A percentile compares a stretch with the other conserved stretches of the same genome.
phyloP scores from a whole-genome alignment of 2,888 invertebrate genomes.

The Cordilura impudica region DNA sequence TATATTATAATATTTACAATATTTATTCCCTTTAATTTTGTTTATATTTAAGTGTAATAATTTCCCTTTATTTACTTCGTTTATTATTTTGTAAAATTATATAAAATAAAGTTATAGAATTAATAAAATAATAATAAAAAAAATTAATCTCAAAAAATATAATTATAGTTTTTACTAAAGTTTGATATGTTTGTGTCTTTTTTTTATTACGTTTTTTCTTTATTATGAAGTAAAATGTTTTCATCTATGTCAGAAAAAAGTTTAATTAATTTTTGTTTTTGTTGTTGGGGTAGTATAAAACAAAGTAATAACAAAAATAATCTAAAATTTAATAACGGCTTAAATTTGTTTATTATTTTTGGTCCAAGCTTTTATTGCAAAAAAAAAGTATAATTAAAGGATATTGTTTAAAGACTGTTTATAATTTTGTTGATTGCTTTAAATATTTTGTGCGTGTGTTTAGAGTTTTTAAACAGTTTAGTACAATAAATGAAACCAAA shows the following conservation, averaged over 20 bases:
- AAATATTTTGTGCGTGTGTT: conserved; percentile 20
- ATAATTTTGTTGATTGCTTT: conserved; percentile 27
- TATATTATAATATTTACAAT: conserved; percentile 31
- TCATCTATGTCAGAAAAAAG: neutral
- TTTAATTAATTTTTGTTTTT: neutral
- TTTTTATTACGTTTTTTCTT: neutral
- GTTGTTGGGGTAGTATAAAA: neutral
- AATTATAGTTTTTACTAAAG: conserved; percentile 36
- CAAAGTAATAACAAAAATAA: conserved; percentile 17
- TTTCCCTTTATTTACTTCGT: conserved; percentile 51
- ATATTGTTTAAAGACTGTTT: conserved; percentile 15
- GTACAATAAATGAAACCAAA: conserved; percentile 16
- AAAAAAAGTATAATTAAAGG: conserved; percentile 20
- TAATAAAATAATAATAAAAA: neutral
- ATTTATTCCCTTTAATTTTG: conserved; percentile 44
- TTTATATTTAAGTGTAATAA: conserved; percentile 59
- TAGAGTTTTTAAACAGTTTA: conserved; percentile 4
- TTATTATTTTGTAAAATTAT: conserved; percentile 9
- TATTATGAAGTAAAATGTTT: neutral
- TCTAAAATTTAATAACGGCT: conserved; percentile 9
- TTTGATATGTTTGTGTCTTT: conserved; percentile 57
- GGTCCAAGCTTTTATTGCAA: conserved; percentile 54
- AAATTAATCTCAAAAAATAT: neutral
- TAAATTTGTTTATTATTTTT: conserved; percentile 35
- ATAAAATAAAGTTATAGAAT: neutral